phyloP scores from a whole-genome alignment of 2,888 invertebrate species.

The Nineta flava region DNA sequence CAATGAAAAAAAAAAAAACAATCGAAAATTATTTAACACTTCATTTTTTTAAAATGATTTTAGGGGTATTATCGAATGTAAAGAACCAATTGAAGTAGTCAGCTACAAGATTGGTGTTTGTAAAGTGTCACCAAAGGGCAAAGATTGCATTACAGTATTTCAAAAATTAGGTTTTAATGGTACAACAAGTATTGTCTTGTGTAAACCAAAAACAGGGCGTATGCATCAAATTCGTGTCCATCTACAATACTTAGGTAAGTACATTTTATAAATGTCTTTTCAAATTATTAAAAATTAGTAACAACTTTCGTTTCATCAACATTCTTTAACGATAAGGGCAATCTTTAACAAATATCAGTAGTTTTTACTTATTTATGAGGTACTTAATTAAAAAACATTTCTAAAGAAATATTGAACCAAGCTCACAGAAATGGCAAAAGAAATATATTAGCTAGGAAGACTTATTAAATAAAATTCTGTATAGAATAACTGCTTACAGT shows the following conservation, averaged over 20 bases:
- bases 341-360: too few species aligned
- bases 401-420: too few species aligned
- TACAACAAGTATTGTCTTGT: constrained; percentile 82
- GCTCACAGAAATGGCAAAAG: too few species aligned
- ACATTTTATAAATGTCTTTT: neutral
- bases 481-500: too few species aligned
- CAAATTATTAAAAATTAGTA: neutral
- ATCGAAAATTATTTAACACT: neutral
- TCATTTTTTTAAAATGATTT: constrained; percentile 14
- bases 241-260: constrained; percentile 83
- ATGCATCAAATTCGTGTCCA: constrained; percentile 99
- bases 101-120: constrained; percentile 94
- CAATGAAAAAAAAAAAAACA: too few species aligned
- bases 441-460: too few species aligned
- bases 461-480: too few species aligned
- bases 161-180: constrained; percentile 77
- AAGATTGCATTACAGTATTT: constrained; percentile 84
- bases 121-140: constrained; percentile 84
- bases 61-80: constrained; percentile 70
- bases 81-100: constrained; percentile 82
- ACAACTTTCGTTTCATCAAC: neutral
- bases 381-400: too few species aligned
- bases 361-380: too few species aligned
- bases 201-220: constrained; percentile 88
- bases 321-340: too few species aligned